Conservation (phyloP, 2,797 vertebrate genomes). For the Coregonus suidteri region DNA sequence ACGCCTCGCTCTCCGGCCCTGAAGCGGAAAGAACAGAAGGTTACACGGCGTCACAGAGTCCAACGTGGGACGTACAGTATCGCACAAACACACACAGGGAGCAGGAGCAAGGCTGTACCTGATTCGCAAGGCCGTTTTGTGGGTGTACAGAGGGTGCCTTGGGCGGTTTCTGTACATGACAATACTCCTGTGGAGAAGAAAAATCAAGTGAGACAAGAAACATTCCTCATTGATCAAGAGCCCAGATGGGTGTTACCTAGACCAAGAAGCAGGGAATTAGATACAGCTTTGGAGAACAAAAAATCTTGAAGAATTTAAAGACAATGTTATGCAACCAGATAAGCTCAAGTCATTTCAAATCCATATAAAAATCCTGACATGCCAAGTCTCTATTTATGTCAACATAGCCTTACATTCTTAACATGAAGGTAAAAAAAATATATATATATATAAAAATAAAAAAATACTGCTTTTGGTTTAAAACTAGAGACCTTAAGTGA, state of each 20-base stretch:
- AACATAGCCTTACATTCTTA: too few relatives aligned
- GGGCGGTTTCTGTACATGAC: slow-evolving; percentile 87
- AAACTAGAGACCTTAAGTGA: background rate
- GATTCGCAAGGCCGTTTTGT: slow-evolving; percentile 91
- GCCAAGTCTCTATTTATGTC: too few relatives aligned
- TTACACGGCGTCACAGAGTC: slow-evolving; percentile 56
- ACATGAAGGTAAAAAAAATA: too few relatives aligned
- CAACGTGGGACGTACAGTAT: slow-evolving; percentile 38
- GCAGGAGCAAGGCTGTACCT: slow-evolving; percentile 70
- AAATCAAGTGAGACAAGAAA: background rate
- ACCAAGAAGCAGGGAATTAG: background rate
- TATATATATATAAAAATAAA: background rate
- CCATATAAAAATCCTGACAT: too few relatives aligned
- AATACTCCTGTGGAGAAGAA: slow-evolving; percentile 75
- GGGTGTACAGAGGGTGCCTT: slow-evolving; percentile 86
- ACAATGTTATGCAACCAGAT: too few relatives aligned
- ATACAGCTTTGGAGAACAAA: background rate
- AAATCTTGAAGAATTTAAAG: too few relatives aligned
- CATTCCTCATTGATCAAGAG: too few relatives aligned
- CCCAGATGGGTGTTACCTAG: background rate
- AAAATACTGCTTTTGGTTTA: background rate
- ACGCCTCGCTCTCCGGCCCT: slow-evolving; percentile 87
- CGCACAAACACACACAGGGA: background rate
- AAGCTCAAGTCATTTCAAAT: too few relatives aligned
- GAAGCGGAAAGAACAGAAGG: slow-evolving; percentile 74